Percentiles rank a stretch among this genome's conserved stretches.
phyloP scores from a whole-genome alignment of 2,797 vertebrate genomes.

The Tapirus indicus region DNA sequence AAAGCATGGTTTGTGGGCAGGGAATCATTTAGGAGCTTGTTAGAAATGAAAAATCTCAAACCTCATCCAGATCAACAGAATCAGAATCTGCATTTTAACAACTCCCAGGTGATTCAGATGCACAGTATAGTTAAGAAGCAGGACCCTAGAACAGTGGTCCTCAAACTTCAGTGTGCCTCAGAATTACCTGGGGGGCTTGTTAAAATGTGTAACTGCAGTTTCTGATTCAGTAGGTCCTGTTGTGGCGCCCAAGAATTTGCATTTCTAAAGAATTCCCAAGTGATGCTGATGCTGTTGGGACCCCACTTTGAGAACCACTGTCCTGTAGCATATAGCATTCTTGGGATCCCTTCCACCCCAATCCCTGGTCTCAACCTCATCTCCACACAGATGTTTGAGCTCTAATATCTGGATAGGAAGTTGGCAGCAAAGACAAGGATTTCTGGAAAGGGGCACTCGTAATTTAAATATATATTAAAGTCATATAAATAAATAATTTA shows the following conservation, averaged over 20 bases:
- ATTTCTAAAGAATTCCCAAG: neutral
- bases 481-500: neutral
- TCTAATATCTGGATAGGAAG: neutral
- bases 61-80: neutral
- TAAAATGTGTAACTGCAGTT: neutral
- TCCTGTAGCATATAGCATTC: neutral
- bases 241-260: neutral
- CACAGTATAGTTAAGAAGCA: neutral
- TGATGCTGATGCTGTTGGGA: neutral
- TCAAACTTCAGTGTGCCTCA: neutral
- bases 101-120: neutral
- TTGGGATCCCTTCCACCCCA: neutral
- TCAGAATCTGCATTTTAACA: neutral
- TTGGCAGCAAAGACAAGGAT: neutral
- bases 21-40: neutral
- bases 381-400: neutral
- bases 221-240: neutral
- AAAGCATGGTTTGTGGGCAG: neutral
- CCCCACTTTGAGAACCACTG: neutral
- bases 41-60: neutral
- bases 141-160: no score
- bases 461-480: no score
- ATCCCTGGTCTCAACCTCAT: neutral
- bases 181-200: neutral
- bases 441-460: neutral